Evolutionary conservation across 2,113 vertebrate genomes (phyloP), one percentile per base, ranked within the genome.

Genomic region (Atrichornis clamosus): DNA sequence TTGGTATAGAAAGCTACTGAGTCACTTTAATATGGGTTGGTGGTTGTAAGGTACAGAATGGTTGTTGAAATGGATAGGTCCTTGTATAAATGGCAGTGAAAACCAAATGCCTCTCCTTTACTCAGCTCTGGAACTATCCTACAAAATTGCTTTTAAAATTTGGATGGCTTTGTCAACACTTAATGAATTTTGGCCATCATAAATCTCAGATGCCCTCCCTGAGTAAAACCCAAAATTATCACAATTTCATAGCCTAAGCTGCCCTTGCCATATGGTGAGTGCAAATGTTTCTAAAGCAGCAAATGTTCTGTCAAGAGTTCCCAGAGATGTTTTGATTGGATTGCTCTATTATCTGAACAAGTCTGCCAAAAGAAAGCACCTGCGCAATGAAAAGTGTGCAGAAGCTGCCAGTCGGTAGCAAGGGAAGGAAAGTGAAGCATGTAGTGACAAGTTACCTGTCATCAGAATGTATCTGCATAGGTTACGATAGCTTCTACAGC

Each of bases 261-360:
- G 90, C 96, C 96, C 97, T 96, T 90, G 94, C 96, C 97, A 98
- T 98, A 97, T 98, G 98, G 89, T 58, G 95, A 97, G 93, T 92
- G 94, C 95, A 95, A 98, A 98, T 95, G 96, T 96, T 98, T 97
- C 94, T 93, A 96, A 97, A 97, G 96, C 84, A 96, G 96, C 97
- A 97, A 97, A 97, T 97, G 97, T 97, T 97, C 95, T 95, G 96
- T 96, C 97, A 96, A 81, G 85, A 91, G 85, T 96, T 96, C 84
- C 95, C 81, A 68, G 90, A 97, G 95, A 95, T 95, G 85, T 95
- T 98, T 97, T 96, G 96, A 96, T 97, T 96, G 94, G 97, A 97
- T 97, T 96, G 95, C 95, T 98, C 96, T 96, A 89, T 97, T 98
- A 97, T 95, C 95, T 97, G 95, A 90, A 72, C 41, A 94, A 64